Evolutionary conservation across 2,113 vertebrate species (phyloP).

Genomic region (Psilopsiagon aymara): DNA sequence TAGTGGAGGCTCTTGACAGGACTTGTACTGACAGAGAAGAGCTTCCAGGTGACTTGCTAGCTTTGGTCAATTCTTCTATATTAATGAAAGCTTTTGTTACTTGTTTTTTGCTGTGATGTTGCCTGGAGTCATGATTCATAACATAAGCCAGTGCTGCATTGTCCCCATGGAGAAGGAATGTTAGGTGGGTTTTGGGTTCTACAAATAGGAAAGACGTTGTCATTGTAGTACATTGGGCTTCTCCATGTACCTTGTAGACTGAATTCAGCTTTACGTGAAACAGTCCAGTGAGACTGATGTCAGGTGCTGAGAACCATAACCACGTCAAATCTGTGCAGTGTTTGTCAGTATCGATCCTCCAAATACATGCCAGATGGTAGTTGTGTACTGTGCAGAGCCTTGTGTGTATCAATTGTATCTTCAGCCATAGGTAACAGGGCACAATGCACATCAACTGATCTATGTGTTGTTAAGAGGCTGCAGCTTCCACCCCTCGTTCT

Average conservation of each 20-base stretch:
- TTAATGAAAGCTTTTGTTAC: background rate
- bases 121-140: background rate
- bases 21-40: background rate
- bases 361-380: background rate
- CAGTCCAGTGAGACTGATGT: background rate
- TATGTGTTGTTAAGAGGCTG: background rate
- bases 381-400: background rate
- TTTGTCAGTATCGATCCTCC: background rate
- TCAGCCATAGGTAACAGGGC: background rate
- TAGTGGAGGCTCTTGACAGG: background rate
- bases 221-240: background rate
- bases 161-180: background rate
- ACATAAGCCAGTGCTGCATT: background rate
- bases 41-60: background rate
- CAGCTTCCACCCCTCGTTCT: background rate
- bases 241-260: background rate
- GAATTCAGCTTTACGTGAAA: background rate
- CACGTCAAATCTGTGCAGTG: background rate
- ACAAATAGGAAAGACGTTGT: background rate
- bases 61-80: background rate
- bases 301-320: background rate
- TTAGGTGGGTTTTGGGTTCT: background rate
- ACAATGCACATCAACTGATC: background rate
- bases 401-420: fast-evolving
- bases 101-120: background rate